phyloP scores from a whole-genome alignment of 2,888 invertebrate genomes.

The Athalia rosae region DNA sequence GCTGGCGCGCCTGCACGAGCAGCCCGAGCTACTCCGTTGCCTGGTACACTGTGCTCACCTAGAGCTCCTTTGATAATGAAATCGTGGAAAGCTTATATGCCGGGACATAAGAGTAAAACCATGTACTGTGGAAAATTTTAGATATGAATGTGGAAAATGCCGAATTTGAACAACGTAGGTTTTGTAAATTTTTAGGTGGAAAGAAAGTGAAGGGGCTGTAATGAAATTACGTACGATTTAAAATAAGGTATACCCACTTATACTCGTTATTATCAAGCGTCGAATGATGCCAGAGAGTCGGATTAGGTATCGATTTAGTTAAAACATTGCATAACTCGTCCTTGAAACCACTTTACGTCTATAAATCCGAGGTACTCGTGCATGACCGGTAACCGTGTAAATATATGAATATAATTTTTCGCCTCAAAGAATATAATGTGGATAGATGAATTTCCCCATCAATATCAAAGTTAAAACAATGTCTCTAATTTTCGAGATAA shows the following conservation, averaged over 20 bases:
- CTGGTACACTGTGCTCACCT: constrained; percentile 23
- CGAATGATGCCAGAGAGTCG: constrained; percentile 2
- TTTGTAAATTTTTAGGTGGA: no score
- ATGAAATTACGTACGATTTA: neutral
- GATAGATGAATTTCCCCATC: no score
- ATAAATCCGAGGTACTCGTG: constrained; percentile 9
- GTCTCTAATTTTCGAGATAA: no score
- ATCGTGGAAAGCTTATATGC: neutral
- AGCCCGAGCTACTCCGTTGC: neutral
- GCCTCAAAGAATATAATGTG: no score
- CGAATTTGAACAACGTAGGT: no score
- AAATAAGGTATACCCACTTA: constrained; percentile 3
- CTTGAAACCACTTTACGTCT: constrained; percentile 16
- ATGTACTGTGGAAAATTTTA: neutral
- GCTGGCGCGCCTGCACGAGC: constrained; percentile 14
- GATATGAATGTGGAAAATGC: no score
- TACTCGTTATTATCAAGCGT: neutral
- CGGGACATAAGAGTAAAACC: neutral
- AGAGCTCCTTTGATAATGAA: constrained; percentile 33
- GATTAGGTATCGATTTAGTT: constrained; percentile 25
- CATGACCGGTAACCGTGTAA: neutral
- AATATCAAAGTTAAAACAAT: no score
- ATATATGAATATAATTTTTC: no score
- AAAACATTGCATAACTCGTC: constrained; percentile 27
- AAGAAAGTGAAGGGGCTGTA: no score